Conservation (phyloP, 92 coral and sea anemone species). For the Epizoanthus ramosus region DNA sequence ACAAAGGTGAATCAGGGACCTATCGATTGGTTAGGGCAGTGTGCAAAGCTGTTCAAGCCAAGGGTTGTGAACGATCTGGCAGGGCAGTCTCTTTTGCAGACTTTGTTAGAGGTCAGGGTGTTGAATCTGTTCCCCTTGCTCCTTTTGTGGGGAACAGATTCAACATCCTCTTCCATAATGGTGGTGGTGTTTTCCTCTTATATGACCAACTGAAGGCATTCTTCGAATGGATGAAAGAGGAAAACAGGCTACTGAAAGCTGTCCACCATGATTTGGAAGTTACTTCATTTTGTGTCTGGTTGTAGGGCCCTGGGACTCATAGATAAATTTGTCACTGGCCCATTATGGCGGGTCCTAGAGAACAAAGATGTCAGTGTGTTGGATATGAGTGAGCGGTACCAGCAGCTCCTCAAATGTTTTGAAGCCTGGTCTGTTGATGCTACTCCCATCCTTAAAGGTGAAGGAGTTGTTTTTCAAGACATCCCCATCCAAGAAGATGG, state of each 20-base stretch:
- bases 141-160: no score
- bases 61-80: no score
- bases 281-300: background rate
- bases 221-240: background rate
- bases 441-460: slow-evolving; percentile 12
- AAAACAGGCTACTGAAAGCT: background rate
- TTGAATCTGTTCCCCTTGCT: background rate
- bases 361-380: slow-evolving; percentile 1
- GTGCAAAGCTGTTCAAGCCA: no score
- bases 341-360: slow-evolving; percentile 6
- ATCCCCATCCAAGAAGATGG: background rate
- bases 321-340: slow-evolving; percentile 21
- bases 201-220: slow-evolving; percentile 1
- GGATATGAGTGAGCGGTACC: slow-evolving; percentile 18
- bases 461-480: slow-evolving; percentile 11
- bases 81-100: no score
- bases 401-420: slow-evolving; percentile 23
- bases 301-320: slow-evolving; percentile 3
- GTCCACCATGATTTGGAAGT: slow-evolving; percentile 3
- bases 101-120: no score
- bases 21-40: slow-evolving; percentile 8
- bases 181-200: no score
- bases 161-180: no score
- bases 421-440: slow-evolving; percentile 11
- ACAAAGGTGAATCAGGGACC: slow-evolving; percentile 37